Base-by-base conservation (phyloP, 2,888 invertebrate species). In the Cyrtodaria siliqua region DNA sequence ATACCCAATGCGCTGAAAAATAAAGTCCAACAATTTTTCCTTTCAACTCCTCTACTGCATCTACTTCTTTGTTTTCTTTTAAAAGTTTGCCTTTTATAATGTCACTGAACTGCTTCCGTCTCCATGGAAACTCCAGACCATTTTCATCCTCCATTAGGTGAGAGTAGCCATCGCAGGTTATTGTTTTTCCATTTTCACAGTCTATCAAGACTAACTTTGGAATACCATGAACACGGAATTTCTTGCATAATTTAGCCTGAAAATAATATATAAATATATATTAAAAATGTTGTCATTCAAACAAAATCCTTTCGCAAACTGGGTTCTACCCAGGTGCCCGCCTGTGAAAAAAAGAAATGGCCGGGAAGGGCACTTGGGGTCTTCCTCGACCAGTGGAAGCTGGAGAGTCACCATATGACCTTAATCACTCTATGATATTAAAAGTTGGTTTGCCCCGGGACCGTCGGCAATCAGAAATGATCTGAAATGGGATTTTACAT, bases 1-100 rank as follows among this genome's bases (percentile, higher is more conserved):
- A 94, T 93, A 97, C 97, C 97, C 97, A 97, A 92, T 97, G 96
- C 23, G 97, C 97, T 70, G 97, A 96, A 92, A 97, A 97, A 91
- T 97, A 97, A 87, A 97, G 95, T 47, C 96, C 97, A 88, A 95
- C 95, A 63, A 96, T 94, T 95, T 95, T 85, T 87, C 95, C 94
- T 18, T 89, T 88, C 57, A 93, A 79, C 40, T 83, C 87, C 20
- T 90, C 87, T 49, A 83, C 69, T 3, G 88, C 83, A 33, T 90
- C 89, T 18, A 86, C 84, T 85, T 86, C 93, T 88, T 93, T 93
- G 72, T 93, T 92, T 67, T 78, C 79, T 56, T 83, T 85, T 29
- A 90, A 56, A 29, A 91, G 72, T 72, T 84, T 86, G 26, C 90
- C 90, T 70, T 86, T 84, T 49, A 91, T 85, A 50, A 91, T 82